Evolutionary conservation across 2,113 vertebrate species (phyloP), one percentile per base, ranked within the genome.

Genomic region (Gasterosteus nipponicus): DNA sequence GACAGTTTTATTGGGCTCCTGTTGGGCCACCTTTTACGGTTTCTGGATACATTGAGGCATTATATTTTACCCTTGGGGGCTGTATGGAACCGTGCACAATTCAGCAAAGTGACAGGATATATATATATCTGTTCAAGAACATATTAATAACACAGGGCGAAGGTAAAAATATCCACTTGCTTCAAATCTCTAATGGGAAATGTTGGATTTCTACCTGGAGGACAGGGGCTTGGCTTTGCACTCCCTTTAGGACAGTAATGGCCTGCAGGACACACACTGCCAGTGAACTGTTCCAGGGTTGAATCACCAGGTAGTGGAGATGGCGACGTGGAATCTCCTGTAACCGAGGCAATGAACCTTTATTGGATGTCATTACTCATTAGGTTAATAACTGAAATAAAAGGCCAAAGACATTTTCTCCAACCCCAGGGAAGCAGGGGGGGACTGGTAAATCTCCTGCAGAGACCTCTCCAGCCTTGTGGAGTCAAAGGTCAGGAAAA

Each of bases 191-290:
- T 62, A 12, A 22, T 7, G 35, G 15, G 19, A 49, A 14, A n/a
- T 62, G 2, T 53, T 58, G 18, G 11, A 29, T 53, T 49, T 44
- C 54, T 94, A 89, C 97, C 96, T 77, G 94, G 90, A 9, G 94
- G 92, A 39, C 97, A 98, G 0, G 87, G 92, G 0, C 3, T 63
- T 0, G 95, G 91, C 4, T 84, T 89, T 0, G 81, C 16, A 75
- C 92, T 95, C 70, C 94, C 96, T 51, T 46, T 73, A 22, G 94
- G 93, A 88, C 96, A 97, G 79, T 94, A 94, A 79, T 96, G 94
- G 5, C 92, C 89, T 0, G 22, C 18, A 0, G 92, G 95, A 79
- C 97, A 98, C 0, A 93, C 69, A 59, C 91, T 94, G 69, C 94
- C 96, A 0, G 89, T 86, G 51, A 87, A 73, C 44, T 80, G 81